Conservation (phyloP, 2,888 invertebrate species). For the Cotesia congregata region DNA sequence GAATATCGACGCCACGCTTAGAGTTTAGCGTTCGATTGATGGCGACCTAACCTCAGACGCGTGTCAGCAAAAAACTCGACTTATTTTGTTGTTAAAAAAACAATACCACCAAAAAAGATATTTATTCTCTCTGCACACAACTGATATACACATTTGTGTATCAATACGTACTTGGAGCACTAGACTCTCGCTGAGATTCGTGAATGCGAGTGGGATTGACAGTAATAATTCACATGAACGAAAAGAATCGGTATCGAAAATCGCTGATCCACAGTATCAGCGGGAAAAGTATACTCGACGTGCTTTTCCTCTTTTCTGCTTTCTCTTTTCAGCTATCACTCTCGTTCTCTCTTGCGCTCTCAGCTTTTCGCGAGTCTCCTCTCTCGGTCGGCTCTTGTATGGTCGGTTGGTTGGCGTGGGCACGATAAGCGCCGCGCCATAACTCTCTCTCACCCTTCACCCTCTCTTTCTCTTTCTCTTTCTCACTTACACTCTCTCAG, state of each 20-base stretch:
- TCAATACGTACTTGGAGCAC: neutral
- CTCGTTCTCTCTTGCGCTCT: neutral
- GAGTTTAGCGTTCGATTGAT: no score
- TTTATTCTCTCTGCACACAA: neutral
- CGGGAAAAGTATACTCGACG: constrained; percentile 46
- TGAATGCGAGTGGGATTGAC: constrained; percentile 25
- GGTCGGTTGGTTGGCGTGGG: constrained; percentile 45
- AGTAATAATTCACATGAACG: constrained; percentile 37
- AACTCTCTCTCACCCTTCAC: constrained; percentile 57
- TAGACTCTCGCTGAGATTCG: neutral
- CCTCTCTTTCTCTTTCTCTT: constrained; percentile 13
- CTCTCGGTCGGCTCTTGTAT: constrained; percentile 16
- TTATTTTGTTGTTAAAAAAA: neutral
- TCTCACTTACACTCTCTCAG: constrained; percentile 35
- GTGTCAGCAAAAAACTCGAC: constrained; percentile 6
- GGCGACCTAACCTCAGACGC: no score
- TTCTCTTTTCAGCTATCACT: constrained; percentile 1
- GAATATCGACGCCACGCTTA: no score
- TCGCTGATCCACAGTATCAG: constrained; percentile 50
- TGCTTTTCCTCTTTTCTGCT: constrained; percentile 27
- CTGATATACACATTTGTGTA: neutral
- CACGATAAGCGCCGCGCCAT: constrained; percentile 55
- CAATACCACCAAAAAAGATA: neutral
- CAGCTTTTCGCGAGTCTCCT: neutral
- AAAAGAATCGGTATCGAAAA: constrained; percentile 48